Percentiles rank a stretch among this genome's conserved stretches.
These are phyloP conservation scores for Sepioteuthis lessoniana DNA, from an alignment of 2,888 invertebrate species.

Conservation along the genomic window DNA sequence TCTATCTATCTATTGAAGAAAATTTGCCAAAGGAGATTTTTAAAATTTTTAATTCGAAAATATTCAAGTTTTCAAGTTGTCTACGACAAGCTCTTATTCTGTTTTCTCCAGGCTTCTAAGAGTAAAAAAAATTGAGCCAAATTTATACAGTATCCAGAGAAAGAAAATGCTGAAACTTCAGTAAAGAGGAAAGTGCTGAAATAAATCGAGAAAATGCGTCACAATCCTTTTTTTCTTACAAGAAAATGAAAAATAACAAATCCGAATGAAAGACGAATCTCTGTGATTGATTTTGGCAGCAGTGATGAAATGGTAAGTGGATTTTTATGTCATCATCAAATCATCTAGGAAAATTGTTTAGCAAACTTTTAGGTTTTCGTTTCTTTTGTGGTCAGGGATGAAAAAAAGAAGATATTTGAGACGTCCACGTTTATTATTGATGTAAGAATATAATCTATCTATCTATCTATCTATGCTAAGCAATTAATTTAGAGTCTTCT, in stretches of 20 bases:
- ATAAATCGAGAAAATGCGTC: background rate
- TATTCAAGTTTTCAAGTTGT: no score
- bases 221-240: background rate
- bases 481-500: no score
- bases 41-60: no score
- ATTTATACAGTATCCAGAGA: background rate
- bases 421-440: background rate
- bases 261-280: background rate
- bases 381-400: background rate
- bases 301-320: background rate
- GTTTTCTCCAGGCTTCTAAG: no score
- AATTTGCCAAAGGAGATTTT: no score
- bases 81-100: no score
- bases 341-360: background rate
- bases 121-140: background rate
- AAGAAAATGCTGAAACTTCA: background rate
- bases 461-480: background rate
- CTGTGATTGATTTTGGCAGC: background rate
- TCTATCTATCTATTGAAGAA: no score
- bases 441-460: background rate
- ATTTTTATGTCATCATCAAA: conserved; percentile 20
- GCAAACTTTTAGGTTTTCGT: background rate
- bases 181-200: background rate
- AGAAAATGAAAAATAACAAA: background rate
- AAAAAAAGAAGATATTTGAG: background rate